Evolutionary conservation across 1,140 invertebrate genomes (phyloP).

Genomic region (Microplitis demolitor): DNA sequence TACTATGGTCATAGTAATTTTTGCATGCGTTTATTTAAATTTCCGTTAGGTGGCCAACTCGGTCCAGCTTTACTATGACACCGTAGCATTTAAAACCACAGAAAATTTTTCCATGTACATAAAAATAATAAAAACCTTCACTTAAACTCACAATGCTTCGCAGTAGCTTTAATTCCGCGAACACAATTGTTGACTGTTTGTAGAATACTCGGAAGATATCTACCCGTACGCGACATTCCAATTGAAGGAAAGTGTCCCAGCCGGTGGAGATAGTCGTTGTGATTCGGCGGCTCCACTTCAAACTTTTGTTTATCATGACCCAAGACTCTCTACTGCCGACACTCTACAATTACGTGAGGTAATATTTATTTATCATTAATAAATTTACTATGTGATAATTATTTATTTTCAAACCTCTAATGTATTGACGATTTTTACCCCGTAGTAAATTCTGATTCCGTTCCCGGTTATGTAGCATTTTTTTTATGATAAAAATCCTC

Average conservation of each 20-base stretch:
- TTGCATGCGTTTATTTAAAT: too few relatives aligned
- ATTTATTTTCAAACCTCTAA: too few relatives aligned
- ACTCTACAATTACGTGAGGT: constrained; percentile 66
- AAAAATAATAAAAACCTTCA: too few relatives aligned
- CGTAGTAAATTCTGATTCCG: background rate
- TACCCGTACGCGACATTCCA: constrained; percentile 84
- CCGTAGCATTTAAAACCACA: too few relatives aligned
- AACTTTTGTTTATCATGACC: constrained; percentile 88
- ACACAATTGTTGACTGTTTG: constrained; percentile 34
- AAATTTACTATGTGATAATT: background rate
- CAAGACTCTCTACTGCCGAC: constrained; percentile 62
- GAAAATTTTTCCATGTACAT: too few relatives aligned
- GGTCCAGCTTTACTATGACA: too few relatives aligned
- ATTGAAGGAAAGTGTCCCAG: constrained; percentile 75
- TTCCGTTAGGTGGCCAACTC: too few relatives aligned
- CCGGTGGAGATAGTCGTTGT: constrained; percentile 86
- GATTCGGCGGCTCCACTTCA: constrained; percentile 86
- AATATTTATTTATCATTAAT: background rate
- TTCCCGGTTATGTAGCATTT: background rate
- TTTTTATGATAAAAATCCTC: background rate
- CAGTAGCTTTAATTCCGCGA: constrained; percentile 8
- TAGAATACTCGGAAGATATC: constrained; percentile 86
- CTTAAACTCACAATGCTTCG: background rate
- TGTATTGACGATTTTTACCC: background rate
- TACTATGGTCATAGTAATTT: too few relatives aligned